phyloP scores from a whole-genome alignment of 2,113 vertebrate genomes.

The Felis chaus region DNA sequence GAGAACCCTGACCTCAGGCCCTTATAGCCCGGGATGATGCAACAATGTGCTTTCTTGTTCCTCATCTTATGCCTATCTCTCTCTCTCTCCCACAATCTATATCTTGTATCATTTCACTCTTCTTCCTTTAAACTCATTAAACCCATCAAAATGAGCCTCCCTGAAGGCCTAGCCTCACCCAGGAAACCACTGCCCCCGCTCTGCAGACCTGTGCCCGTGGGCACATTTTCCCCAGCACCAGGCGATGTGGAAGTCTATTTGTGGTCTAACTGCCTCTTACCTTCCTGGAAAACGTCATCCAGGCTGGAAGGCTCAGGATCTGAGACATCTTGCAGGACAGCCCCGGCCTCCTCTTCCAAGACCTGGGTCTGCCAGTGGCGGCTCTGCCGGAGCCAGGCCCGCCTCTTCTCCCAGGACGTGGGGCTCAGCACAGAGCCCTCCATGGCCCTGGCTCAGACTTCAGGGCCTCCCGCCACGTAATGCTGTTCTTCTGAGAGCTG shows the following conservation, averaged over 20 bases:
- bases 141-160: not conserved
- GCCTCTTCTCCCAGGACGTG: constrained; percentile 84
- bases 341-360: constrained; percentile 74
- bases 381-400: constrained; percentile 88
- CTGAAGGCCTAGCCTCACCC: not conserved
- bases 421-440: constrained; percentile 79
- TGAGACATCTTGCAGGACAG: constrained; percentile 44
- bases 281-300: constrained; percentile 88
- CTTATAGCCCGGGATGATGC: not conserved
- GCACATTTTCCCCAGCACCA: not conserved
- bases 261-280: constrained; percentile 68
- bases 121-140: not conserved
- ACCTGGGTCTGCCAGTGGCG: constrained; percentile 83
- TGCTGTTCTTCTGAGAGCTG: not conserved
- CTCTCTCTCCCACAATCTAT: not conserved
- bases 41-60: not conserved
- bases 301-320: constrained; percentile 63
- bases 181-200: rapidly evolving
- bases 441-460: constrained; percentile 57
- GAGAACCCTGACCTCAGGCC: not conserved
- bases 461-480: not conserved
- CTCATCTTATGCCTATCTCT: not conserved
- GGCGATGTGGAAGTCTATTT: rapidly evolving
- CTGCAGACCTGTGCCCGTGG: not conserved
- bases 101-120: not conserved